A percentile compares a stretch with the other conserved stretches of the same genome.
These are phyloP conservation scores for Nyctalus aviator DNA, from an alignment of 2,797 vertebrate species.

Conservation along the genomic window DNA sequence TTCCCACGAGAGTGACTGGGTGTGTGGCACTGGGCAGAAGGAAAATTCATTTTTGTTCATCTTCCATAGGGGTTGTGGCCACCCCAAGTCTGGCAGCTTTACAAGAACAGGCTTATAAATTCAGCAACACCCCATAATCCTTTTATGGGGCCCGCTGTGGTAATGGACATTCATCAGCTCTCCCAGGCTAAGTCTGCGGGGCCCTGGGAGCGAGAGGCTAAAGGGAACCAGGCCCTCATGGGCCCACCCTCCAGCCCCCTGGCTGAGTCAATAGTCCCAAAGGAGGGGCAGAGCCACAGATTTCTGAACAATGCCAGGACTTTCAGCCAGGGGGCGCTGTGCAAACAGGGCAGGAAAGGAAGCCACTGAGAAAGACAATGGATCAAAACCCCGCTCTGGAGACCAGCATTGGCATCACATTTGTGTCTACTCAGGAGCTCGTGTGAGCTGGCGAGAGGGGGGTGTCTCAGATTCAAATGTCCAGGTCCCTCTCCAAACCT, in stretches of 20 bases:
- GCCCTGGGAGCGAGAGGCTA: not conserved
- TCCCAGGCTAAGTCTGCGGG: slow-evolving; percentile 57
- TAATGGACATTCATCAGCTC: slow-evolving; percentile 75
- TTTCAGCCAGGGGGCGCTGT: slow-evolving; percentile 43
- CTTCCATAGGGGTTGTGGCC: slow-evolving; percentile 57
- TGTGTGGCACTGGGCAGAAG: slow-evolving; percentile 65
- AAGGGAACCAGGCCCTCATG: not conserved
- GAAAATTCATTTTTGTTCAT: slow-evolving; percentile 59
- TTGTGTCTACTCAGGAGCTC: not conserved
- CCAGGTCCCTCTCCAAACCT: not conserved
- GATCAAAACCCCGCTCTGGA: not conserved
- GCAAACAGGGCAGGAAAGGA: not conserved
- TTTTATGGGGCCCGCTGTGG: slow-evolving; percentile 78
- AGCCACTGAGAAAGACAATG: not conserved
- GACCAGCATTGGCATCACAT: rapidly evolving
- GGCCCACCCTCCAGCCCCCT: not conserved
- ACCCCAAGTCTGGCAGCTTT: slow-evolving; percentile 79
- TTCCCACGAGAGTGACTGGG: slow-evolving; percentile 39
- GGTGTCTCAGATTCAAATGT: not conserved
- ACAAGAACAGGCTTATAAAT: slow-evolving; percentile 81
- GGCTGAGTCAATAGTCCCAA: not conserved
- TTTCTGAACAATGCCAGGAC: slow-evolving; percentile 1
- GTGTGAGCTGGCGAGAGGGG: rapidly evolving
- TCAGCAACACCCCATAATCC: slow-evolving; percentile 80
- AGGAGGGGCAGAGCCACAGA: not conserved